phyloP scores from a whole-genome alignment of 2,888 invertebrate species.

The Furcula furcula region DNA sequence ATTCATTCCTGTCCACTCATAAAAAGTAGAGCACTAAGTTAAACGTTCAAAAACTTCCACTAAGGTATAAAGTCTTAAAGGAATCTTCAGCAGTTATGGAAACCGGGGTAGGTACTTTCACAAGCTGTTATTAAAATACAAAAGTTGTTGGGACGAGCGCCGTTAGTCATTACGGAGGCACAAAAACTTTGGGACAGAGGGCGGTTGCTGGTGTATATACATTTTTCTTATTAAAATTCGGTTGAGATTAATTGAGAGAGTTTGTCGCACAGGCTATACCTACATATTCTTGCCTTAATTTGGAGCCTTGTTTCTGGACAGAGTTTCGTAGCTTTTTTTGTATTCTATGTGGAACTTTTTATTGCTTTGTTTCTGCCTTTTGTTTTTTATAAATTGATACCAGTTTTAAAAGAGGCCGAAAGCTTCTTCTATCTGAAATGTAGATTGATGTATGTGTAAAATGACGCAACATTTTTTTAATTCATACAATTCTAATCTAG shows the following conservation, averaged over 20 bases:
- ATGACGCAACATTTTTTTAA: too few species aligned
- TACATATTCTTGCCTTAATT: too few species aligned
- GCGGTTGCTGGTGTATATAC: conserved; percentile 35
- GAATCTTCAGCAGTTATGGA: conserved; percentile 16
- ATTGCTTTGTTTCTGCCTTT: too few species aligned
- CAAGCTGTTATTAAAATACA: conserved; percentile 61
- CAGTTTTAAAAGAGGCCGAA: too few species aligned
- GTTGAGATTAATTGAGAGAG: conserved; percentile 42
- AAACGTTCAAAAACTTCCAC: conserved; percentile 15
- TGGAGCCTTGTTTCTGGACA: too few species aligned
- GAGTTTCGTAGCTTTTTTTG: too few species aligned
- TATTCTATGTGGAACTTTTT: too few species aligned
- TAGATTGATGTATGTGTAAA: too few species aligned
- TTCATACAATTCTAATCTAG: too few species aligned
- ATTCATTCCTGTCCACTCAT: not conserved
- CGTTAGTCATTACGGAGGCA: conserved; percentile 45
- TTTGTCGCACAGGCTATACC: conserved; percentile 41
- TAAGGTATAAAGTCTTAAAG: conserved; percentile 29
- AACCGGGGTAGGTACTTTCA: conserved; percentile 41
- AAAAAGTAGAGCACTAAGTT: conserved; percentile 14
- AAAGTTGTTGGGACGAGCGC: conserved; percentile 43
- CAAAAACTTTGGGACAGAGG: conserved; percentile 43
- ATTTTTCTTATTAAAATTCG: conserved; percentile 42
- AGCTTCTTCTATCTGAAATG: too few species aligned
- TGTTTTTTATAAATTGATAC: too few species aligned